phyloP scores from a whole-genome alignment of 2,113 vertebrate genomes.

The Cromileptes altivelis region DNA sequence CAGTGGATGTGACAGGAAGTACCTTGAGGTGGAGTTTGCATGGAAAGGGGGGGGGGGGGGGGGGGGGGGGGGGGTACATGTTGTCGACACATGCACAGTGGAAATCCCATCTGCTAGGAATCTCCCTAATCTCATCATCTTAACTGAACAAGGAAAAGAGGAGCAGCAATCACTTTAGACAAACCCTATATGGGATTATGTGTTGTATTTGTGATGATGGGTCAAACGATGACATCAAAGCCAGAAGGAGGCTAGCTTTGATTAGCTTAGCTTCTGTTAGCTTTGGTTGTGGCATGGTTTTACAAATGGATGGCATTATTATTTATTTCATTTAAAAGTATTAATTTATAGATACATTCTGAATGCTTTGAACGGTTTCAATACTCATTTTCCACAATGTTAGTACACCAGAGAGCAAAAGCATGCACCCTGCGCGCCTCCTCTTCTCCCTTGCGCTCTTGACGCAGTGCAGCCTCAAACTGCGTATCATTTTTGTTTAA shows the following conservation, averaged over 20 bases:
- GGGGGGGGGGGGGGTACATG: not conserved
- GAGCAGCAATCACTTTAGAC: constrained; percentile 79
- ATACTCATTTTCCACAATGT: too few species aligned
- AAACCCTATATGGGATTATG: constrained; percentile 68
- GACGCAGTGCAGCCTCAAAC: too few species aligned
- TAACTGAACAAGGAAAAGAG: constrained; percentile 75
- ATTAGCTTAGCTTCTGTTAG: too few species aligned
- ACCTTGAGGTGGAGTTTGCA: constrained; percentile 42
- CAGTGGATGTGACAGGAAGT: constrained; percentile 69
- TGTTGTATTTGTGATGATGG: constrained; percentile 53
- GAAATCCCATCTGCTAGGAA: constrained; percentile 82
- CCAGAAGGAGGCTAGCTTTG: constrained; percentile 1
- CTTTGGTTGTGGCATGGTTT: not conserved
- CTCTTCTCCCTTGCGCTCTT: too few species aligned
- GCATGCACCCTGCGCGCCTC: too few species aligned
- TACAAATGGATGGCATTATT: not conserved
- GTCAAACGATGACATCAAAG: constrained; percentile 77
- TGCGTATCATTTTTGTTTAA: too few species aligned
- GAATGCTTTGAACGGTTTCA: too few species aligned
- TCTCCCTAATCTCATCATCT: constrained; percentile 82
- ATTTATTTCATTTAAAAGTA: not conserved
- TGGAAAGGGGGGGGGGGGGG: constrained; percentile 15
- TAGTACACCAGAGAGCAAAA: too few species aligned
- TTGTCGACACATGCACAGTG: constrained; percentile 41
- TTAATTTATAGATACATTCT: too few species aligned